Evolutionary conservation across 2,113 vertebrate genomes (phyloP).

Genomic region (Ursus arctos): DNA sequence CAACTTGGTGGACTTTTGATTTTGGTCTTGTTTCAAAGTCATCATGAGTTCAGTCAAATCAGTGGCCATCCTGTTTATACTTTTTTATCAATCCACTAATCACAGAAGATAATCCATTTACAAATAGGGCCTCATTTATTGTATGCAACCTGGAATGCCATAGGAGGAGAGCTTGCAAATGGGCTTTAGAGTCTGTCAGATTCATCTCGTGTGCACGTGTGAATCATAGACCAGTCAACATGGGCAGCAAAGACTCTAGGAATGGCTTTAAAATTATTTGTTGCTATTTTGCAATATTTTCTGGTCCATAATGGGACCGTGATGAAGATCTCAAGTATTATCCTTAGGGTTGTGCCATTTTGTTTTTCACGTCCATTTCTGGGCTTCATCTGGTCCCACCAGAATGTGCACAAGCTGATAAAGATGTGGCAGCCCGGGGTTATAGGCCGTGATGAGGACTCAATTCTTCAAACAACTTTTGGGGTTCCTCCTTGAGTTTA

Average conservation of each 20-base stretch:
- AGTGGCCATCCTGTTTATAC: neutral
- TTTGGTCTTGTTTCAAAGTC: neutral
- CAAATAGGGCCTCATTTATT: neutral
- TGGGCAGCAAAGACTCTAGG: neutral
- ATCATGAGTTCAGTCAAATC: neutral
- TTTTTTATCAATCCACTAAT: neutral
- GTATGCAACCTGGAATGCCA: neutral
- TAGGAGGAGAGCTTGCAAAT: neutral
- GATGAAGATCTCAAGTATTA: neutral
- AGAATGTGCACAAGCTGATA: neutral
- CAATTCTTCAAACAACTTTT: neutral
- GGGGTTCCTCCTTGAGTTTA: neutral
- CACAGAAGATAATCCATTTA: neutral
- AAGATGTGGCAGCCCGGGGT: neutral
- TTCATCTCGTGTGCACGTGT: neutral
- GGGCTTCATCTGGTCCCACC: neutral
- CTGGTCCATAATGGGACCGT: neutral
- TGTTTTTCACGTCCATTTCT: neutral
- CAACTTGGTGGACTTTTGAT: neutral
- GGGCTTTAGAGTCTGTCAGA: neutral
- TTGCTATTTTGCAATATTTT: neutral
- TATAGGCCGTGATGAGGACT: neutral
- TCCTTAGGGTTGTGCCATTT: neutral
- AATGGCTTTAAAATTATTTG: neutral
- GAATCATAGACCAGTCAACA: neutral